Base-by-base conservation (phyloP, 2,888 invertebrate species). In the Macroteleia sp. region DNA sequence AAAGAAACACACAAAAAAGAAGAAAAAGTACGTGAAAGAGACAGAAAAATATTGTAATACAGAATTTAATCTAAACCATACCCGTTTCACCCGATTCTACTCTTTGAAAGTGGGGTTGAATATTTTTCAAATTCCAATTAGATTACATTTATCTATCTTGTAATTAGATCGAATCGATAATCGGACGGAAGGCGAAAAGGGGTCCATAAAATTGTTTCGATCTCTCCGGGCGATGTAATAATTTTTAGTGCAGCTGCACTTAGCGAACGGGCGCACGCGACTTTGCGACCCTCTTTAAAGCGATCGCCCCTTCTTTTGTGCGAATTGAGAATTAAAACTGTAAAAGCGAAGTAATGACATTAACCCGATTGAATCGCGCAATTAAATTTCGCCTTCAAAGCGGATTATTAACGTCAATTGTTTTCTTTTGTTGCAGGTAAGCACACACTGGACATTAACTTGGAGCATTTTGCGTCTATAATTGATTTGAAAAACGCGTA, bases 401-500 rank as follows among this genome's bases (percentile, higher is more conserved):
- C 69, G 41, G 28, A 69, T 69, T 69, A 69, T 57, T 69, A 69
- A 69, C 34, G 39, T 57, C 19, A n/a, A 69, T 67, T 75, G 44
- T 75, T 52, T 56, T 67, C 61, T 69, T 76, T 62, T 76, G 75
- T 76, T 76, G 12, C 69, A 69, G 75, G 75, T 76, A 76, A 76
- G 75, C 75, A 67, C 34, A 50, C 41, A 34, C 8, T 67, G 59
- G 50, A 59, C 69, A 28, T 57, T 56, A 41, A n/a, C 48, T 41
- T 16, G 12, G 34, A 16, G 28, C 57, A 44, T 9, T 57, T 54
- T 16, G 22, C 52, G 44, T 25, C 36, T 74, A 39, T 74, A 56
- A 73, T 64, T 64, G 41, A 64, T 57, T 50, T 52, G 42, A 66
- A 39, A 67, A 41, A 61, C n/a, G n/a, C 59, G 48, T 34, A 64